phyloP scores from a whole-genome alignment of 2,797 vertebrate genomes.

The Diplodus puntazzo region DNA sequence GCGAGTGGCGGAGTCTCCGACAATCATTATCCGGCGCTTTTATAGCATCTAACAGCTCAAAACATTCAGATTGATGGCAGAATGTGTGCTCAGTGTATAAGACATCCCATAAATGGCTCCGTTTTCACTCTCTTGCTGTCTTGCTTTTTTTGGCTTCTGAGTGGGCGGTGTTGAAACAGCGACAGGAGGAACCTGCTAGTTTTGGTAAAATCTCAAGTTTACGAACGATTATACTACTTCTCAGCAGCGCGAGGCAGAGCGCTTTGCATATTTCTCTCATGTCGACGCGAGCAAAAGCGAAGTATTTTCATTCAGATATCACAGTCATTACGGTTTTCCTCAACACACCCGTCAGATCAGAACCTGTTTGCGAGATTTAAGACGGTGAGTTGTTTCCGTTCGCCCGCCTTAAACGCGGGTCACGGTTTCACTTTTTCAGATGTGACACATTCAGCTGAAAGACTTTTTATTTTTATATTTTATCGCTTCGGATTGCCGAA shows the following conservation, averaged over 20 bases:
- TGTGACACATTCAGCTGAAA: conserved; percentile 55
- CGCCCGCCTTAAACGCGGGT: conserved; percentile 62
- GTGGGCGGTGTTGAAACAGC: conserved; percentile 80
- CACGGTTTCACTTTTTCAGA: conserved; percentile 58
- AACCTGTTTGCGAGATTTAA: conserved; percentile 35
- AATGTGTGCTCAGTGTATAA: conserved; percentile 66
- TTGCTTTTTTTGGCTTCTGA: conserved; percentile 66
- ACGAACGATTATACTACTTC: conserved; percentile 76
- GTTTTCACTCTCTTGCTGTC: conserved; percentile 75
- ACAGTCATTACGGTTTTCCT: conserved; percentile 36
- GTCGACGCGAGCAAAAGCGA: conserved; percentile 65
- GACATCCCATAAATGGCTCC: conserved; percentile 78
- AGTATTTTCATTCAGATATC: conserved; percentile 58
- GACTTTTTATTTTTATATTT: conserved; percentile 50
- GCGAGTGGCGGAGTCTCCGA: conserved; percentile 66
- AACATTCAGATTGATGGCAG: conserved; percentile 70
- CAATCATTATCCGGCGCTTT: conserved; percentile 79
- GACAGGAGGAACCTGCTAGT: conserved; percentile 77
- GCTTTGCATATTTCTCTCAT: conserved; percentile 72
- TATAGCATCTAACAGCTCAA: conserved; percentile 76
- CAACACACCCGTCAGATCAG: conserved; percentile 32
- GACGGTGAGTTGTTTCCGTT: conserved; percentile 29
- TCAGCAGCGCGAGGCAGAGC: conserved; percentile 46
- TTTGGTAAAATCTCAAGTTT: conserved; percentile 84
- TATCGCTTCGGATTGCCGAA: conserved; percentile 48